A percentile compares a stretch with the other conserved stretches of the same genome.
Conservation (phyloP, 1,140 invertebrate species). For the Belonocnema kinseyi region DNA sequence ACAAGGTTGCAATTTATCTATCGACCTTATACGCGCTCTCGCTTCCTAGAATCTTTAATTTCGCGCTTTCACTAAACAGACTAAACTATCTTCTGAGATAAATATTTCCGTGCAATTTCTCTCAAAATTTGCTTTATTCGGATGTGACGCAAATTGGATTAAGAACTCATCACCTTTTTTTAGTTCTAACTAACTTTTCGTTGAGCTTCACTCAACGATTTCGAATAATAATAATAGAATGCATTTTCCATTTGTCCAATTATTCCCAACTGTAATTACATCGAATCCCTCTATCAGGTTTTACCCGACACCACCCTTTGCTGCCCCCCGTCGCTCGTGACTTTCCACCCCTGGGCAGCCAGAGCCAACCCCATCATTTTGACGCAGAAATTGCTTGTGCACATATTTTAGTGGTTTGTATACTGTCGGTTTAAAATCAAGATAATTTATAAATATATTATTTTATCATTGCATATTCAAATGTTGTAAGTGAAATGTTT, state of each 20-base stretch:
- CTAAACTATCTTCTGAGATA: too few species aligned
- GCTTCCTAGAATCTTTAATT: slow-evolving; percentile 39
- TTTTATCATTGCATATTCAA: not conserved
- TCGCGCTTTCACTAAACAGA: slow-evolving; percentile 45
- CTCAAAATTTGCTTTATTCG: slow-evolving; percentile 26
- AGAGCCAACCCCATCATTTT: slow-evolving; percentile 24
- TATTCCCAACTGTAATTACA: slow-evolving; percentile 63
- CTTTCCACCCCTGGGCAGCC: slow-evolving; percentile 10
- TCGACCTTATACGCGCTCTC: slow-evolving; percentile 34
- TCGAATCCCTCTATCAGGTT: slow-evolving; percentile 56
- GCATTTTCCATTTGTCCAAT: slow-evolving; percentile 63
- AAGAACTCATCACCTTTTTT: not conserved
- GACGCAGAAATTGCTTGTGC: slow-evolving; percentile 53
- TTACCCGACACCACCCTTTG: slow-evolving; percentile 26
- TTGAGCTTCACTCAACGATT: not conserved
- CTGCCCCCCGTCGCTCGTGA: slow-evolving; percentile 13
- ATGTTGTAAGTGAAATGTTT: not conserved
- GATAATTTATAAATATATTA: too few species aligned
- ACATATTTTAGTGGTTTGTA: slow-evolving; percentile 46
- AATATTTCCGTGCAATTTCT: not conserved
- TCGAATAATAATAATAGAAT: slow-evolving; percentile 59
- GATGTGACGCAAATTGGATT: not conserved
- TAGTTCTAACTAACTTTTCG: not conserved
- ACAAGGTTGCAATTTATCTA: slow-evolving; percentile 43
- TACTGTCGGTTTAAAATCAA: not conserved